Evolutionary conservation across 2,113 vertebrate genomes (phyloP), one percentile per base, ranked within the genome.

Genomic region (Pluvianellus socialis): DNA sequence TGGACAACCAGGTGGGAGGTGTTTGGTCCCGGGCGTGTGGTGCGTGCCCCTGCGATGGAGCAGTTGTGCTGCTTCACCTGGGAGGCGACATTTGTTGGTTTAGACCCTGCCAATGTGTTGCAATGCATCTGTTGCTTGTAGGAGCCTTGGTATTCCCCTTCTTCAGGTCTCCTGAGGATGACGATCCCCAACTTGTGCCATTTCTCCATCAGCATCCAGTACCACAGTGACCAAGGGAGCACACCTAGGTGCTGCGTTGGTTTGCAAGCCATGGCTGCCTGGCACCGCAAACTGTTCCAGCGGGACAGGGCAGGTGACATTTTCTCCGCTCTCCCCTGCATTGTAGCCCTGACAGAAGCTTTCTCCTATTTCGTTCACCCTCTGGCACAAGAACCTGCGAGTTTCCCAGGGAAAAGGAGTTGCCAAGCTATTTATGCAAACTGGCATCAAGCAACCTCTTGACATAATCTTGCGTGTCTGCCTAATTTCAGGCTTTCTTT

Each of bases 201-300:
- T 27, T 86, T 91, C 53, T 65, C 62, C 53, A 30, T 23, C 21
- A 14, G 21, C 61, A 65, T 28, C 38, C 7, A 42, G 14, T 16
- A 3, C 10, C 16, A 3, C 18, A 21, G 52, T 14, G 44, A 58
- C n/a, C 44, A 33, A 49, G 70, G 0, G 7, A 80, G 79, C 11
- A 5, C 44, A 9, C 13, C 49, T 15, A 22, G 1, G 0, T 9
- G 49, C 55, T 30, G 26, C 27, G 2, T 2, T 50, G 45, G 7
- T 55, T 73, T 55, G 49, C 49, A 44, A 44, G 44, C 44, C 44
- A 14, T 44, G 38, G 38, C 38, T 38, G 38, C 38, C 38, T 38
- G 38, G 38, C 38, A 38, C 38, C 38, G 9, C 38, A 38, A 38
- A 38, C 38, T 38, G 38, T 38, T 38, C 38, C 38, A 38, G 38